phyloP scores from a whole-genome alignment of 2,113 vertebrate species.

The Oryzias curvinotus region DNA sequence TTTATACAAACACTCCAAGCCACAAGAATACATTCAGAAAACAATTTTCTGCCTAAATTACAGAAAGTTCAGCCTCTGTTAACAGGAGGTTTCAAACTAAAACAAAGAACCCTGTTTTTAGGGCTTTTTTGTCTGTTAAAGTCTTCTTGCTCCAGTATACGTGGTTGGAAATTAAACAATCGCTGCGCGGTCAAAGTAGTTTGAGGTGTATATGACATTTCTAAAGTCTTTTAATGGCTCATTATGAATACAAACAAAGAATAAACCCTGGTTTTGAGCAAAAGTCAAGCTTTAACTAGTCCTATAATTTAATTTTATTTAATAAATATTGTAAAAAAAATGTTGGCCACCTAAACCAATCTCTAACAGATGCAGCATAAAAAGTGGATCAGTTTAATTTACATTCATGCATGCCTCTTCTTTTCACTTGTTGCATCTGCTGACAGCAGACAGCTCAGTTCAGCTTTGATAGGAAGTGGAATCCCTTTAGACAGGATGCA shows the following conservation, averaged over 20 bases:
- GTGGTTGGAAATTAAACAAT: slow-evolving; percentile 8
- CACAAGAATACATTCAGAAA: slow-evolving; percentile 8
- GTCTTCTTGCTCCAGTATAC: background rate
- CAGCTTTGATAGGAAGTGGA: slow-evolving; percentile 53
- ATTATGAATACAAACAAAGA: background rate
- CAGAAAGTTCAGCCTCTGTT: slow-evolving; percentile 3
- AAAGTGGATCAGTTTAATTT: background rate
- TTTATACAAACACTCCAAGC: slow-evolving; percentile 18
- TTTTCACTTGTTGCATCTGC: background rate
- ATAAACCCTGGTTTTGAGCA: background rate
- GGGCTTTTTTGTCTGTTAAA: background rate
- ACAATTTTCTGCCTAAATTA: slow-evolving; percentile 10
- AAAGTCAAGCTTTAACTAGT: background rate
- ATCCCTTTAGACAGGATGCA: slow-evolving; percentile 63
- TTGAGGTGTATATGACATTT: background rate
- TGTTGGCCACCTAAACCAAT: background rate
- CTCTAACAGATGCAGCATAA: background rate
- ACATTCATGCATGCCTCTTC: background rate
- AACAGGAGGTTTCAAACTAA: slow-evolving; percentile 7
- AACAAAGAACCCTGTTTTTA: slow-evolving; percentile 4
- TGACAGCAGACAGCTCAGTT: slow-evolving; percentile 18
- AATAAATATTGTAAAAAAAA: too few relatives aligned
- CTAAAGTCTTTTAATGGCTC: background rate
- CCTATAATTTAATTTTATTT: background rate
- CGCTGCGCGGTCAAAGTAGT: background rate